Conservation (phyloP, 2,888 invertebrate species). For the Hanleya hanleyi region DNA sequence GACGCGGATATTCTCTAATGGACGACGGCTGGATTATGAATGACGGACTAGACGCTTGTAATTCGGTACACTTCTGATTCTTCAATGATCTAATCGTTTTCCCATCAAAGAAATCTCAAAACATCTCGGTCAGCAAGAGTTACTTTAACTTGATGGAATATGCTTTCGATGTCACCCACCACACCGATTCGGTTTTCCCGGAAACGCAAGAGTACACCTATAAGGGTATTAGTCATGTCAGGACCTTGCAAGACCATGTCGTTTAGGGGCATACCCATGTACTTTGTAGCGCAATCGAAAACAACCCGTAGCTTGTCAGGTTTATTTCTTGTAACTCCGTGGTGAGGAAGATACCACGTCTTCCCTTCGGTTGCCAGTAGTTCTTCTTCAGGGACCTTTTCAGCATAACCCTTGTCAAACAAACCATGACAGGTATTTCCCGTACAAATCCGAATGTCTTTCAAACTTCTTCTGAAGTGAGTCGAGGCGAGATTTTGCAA, state of each 20-base stretch:
- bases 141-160: conserved; percentile 38
- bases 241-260: conserved; percentile 19
- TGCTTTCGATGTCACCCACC: conserved; percentile 31
- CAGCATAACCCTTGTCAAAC: conserved; percentile 22
- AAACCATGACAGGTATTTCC: conserved; percentile 19
- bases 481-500: conserved; percentile 4
- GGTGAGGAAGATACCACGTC: conserved; percentile 42
- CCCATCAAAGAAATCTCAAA: conserved; percentile 36
- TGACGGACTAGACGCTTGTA: too few species aligned
- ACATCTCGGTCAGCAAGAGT: conserved; percentile 22
- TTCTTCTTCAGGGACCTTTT: neutral
- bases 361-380: neutral
- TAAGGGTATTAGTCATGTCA: conserved; percentile 26
- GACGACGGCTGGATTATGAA: too few species aligned
- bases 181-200: conserved; percentile 30
- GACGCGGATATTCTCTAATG: too few species aligned
- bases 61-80: conserved; percentile 7
- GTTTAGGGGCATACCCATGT: conserved; percentile 19
- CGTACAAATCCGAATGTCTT: conserved; percentile 8
- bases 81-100: conserved; percentile 1
- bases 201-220: conserved; percentile 39
- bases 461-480: conserved; percentile 14
- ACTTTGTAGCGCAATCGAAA: conserved; percentile 1
- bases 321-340: conserved; percentile 33
- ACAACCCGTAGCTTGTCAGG: conserved; percentile 14